Evolutionary conservation across 2,797 vertebrate species (phyloP).

Genomic region (Cossypha caffra): DNA sequence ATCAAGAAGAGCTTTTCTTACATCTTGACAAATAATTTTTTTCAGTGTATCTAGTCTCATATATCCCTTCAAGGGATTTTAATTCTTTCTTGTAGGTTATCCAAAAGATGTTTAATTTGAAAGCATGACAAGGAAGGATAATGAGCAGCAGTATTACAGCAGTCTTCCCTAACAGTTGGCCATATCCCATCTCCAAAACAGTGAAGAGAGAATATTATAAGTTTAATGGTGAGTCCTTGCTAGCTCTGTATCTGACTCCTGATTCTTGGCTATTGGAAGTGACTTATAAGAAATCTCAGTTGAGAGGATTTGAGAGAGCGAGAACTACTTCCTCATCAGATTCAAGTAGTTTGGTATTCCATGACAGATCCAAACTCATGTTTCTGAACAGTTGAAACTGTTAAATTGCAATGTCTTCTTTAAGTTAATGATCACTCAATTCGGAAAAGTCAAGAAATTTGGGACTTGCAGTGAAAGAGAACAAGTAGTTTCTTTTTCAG

Average conservation of each 20-base stretch:
- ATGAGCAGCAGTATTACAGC: not conserved
- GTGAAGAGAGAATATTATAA: not conserved
- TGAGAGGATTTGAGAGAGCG: not conserved
- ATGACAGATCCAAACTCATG: not conserved
- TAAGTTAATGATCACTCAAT: not conserved
- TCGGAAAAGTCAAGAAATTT: not conserved
- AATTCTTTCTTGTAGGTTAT: not conserved
- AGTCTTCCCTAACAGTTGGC: not conserved
- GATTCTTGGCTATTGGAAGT: not conserved
- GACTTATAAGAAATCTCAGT: not conserved
- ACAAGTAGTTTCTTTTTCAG: not conserved
- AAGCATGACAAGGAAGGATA: not conserved
- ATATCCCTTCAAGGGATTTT: not conserved
- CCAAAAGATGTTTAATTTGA: not conserved
- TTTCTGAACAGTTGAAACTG: not conserved
- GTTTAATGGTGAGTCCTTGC: not conserved
- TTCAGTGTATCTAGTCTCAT: not conserved
- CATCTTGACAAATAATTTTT: not conserved
- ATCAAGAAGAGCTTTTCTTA: not conserved
- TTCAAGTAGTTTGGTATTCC: not conserved
- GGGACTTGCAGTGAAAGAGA: not conserved
- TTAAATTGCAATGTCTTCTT: not conserved
- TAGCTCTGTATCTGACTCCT: not conserved
- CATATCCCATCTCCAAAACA: not conserved
- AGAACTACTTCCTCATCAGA: not conserved